A percentile compares a stretch with the other conserved stretches of the same genome.
These are phyloP conservation scores for Odontomyia ornata DNA, from an alignment of 2,888 invertebrate genomes.

Conservation along the genomic window DNA sequence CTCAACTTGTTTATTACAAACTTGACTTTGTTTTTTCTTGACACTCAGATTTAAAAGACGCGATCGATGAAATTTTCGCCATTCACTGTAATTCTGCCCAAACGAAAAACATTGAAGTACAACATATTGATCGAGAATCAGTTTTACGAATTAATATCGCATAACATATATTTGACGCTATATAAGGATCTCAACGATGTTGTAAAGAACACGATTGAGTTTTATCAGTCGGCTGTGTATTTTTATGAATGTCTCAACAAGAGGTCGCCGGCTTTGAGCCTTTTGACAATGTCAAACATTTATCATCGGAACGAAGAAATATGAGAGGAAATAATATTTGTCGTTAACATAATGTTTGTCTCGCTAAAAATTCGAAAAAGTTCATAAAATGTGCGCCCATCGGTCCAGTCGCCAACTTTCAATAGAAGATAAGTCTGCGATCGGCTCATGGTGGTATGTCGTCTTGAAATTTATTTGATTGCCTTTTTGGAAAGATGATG, in stretches of 20 bases:
- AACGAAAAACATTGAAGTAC: too few relatives aligned
- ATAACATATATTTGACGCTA: conserved; percentile 43
- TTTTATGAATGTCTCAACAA: conserved; percentile 39
- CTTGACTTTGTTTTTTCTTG: too few relatives aligned
- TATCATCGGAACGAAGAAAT: conserved; percentile 23
- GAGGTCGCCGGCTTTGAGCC: conserved; percentile 30
- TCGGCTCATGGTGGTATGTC: conserved; percentile 8
- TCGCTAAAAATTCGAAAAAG: conserved; percentile 27
- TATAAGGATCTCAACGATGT: not conserved
- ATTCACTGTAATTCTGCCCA: too few relatives aligned
- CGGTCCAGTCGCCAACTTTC: too few relatives aligned
- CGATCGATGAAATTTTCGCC: too few relatives aligned
- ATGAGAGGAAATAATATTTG: conserved; percentile 42
- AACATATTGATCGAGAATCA: not conserved
- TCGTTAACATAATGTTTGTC: conserved; percentile 38
- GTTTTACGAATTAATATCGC: conserved; percentile 39
- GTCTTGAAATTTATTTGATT: conserved; percentile 28
- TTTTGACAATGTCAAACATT: conserved; percentile 24
- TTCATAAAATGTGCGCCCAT: conserved; percentile 11
- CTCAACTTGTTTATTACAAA: too few relatives aligned
- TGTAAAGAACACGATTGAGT: conserved; percentile 24
- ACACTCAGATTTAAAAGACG: too few relatives aligned
- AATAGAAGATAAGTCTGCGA: too few relatives aligned
- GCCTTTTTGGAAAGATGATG: conserved; percentile 18
- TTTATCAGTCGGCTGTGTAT: conserved; percentile 8